Base-by-base conservation (phyloP, 2,888 invertebrate species). In the Pollenia angustigena region DNA sequence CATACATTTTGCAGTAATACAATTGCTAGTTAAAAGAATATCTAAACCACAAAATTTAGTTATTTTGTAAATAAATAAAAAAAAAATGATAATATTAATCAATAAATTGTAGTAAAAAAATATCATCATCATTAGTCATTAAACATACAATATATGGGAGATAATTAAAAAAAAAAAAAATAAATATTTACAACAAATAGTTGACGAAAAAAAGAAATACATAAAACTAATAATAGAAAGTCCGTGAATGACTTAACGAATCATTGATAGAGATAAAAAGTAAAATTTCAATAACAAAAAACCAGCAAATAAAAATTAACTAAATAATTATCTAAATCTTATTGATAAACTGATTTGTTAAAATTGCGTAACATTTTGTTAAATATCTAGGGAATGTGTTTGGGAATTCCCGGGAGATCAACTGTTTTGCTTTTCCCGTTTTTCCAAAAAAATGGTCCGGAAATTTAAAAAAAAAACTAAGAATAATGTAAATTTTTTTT, bases 41-140 rank as follows among this genome's bases (percentile, higher is more conserved):
- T 23, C 23, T 14, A n/a, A 40, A 48, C 18, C 46, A 58, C 4
- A 1, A 74, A 14, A 14, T 23, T 23, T 1, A 23, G 18, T 23
- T 23, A 1, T 23, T 23, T 23, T 23, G 18, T 2, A 58, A 12
- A 64, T 11, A 75, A 48, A 42, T 32, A 75, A 16, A 42, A 56
- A 32, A 75, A 16, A 42, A 56, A 32, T n/a, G 16, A 23, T 40
- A 62, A 74, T 32, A 50, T 42, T 54, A 42, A 46, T 44, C 52
- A 48, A 48, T 32, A 3, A 32, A 32, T 32, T 52, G 32, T 18
- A 64, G 62, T 46, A 32, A 32, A 66, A 66, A 78, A 81, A 74
- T 74, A 74, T 44, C 48, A 74, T 74, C 74, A 72, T 72, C 46
- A 40, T 64, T 58, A 44, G 6, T 48, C 60, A 80, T 80, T 72